Conservation (phyloP, 2,888 invertebrate species). For the Euzetes globulus region DNA sequence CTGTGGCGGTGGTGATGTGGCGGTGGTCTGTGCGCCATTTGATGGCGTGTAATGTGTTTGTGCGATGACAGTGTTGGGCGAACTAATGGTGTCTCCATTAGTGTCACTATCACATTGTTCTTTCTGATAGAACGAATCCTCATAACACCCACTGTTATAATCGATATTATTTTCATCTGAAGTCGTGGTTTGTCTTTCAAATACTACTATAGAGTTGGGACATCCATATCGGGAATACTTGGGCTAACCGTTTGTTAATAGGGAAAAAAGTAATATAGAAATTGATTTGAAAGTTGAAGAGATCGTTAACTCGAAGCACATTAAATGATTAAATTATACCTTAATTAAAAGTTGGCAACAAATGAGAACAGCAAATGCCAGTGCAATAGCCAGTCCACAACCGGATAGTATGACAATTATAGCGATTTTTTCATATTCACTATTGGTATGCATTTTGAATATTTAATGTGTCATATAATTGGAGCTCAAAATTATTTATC, state of each 20-base stretch:
- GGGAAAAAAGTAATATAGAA: not conserved
- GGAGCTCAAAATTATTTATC: not conserved
- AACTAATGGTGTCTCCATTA: slow-evolving; percentile 22
- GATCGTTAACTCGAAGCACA: not conserved
- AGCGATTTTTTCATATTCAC: slow-evolving; percentile 29
- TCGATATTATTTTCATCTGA: slow-evolving; percentile 27
- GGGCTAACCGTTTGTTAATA: not conserved
- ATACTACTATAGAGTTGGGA: slow-evolving; percentile 5
- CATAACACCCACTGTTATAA: slow-evolving; percentile 26
- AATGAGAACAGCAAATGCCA: slow-evolving; percentile 25
- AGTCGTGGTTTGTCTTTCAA: slow-evolving; percentile 33
- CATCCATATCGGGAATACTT: slow-evolving; percentile 11
- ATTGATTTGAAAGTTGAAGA: too few species aligned
- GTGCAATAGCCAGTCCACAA: slow-evolving; percentile 31
- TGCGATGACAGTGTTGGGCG: slow-evolving; percentile 14
- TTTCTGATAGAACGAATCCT: slow-evolving; percentile 18
- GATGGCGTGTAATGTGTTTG: slow-evolving; percentile 9
- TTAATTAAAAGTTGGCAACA: slow-evolving; percentile 30
- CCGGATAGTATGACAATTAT: slow-evolving; percentile 29
- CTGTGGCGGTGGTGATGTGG: not conserved
- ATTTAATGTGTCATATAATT: not conserved
- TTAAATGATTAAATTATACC: not conserved
- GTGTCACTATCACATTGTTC: slow-evolving; percentile 19
- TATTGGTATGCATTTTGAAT: slow-evolving; percentile 10
- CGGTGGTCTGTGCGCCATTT: not conserved